Base-by-base conservation (phyloP, 2,888 invertebrate genomes). In the Labia minor region DNA sequence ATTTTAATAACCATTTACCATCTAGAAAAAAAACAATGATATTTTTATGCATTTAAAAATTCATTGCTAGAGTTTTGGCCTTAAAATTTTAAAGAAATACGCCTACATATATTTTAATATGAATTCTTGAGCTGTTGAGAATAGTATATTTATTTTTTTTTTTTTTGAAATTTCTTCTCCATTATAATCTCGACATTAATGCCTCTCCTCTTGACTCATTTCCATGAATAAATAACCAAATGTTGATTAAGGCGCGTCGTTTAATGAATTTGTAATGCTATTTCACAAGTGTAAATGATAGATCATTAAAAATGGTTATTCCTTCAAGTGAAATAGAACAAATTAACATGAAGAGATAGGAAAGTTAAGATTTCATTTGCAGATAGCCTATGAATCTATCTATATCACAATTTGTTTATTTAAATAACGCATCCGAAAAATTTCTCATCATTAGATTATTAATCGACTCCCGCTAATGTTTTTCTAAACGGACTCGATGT, bases 361-460 rank as follows among this genome's bases (percentile, higher is more conserved):
- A 26, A 26, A 26, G 26, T 26, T 3, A 49, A 49, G 49, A 49
- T 49, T 14, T 14, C 16, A 49, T 49, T 16, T 49, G 14, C 3
- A 49, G 49, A 49, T 49, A n/a, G 26, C 26, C 8, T 26, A 26
- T 26, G 26, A 26, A 26, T 49, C 49, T 49, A 26, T 49, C 49
- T 49, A 14, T 49, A 49, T 49, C 49, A 49, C 49, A 49, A 49
- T 49, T 49, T 49, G 16, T 49, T 49, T 49, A 49, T 49, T 49
- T 16, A 49, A 49, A 49, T 49, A 8, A 49, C 16, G 49, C 16
- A 49, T 49, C 49, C 3, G 49, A 16, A 33, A 33, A 49, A 11
- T 49, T 49, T 49, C 49, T 49, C 49, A 49, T 49, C 49, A 49
- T 49, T 49, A n/a, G 26, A 49, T 49, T 49, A 49, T 49, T 49